These are phyloP conservation scores for Platichthys stellatus DNA, from an alignment of 2,113 vertebrate genomes.

Conservation along the genomic window DNA sequence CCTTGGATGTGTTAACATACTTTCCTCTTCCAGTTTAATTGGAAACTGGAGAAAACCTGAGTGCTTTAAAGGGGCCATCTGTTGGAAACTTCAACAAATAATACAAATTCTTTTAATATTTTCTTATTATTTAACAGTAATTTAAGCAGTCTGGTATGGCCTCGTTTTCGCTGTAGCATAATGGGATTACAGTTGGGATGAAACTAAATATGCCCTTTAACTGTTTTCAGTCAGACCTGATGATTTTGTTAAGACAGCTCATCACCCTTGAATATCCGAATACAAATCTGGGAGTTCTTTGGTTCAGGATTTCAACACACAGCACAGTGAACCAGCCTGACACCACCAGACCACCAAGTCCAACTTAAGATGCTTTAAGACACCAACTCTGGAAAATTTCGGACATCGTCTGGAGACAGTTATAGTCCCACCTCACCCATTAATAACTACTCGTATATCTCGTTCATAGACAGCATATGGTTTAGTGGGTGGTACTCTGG, in stretches of 20 bases:
- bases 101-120: constrained; percentile 44
- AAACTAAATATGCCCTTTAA: constrained; percentile 26
- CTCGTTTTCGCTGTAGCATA: constrained; percentile 49
- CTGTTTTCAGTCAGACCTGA: constrained; percentile 41
- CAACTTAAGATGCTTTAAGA: neutral
- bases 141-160: constrained; percentile 38
- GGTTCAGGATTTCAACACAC: neutral
- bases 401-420: neutral
- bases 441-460: no score
- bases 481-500: no score
- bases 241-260: constrained; percentile 4
- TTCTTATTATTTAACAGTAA: constrained; percentile 45
- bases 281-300: neutral
- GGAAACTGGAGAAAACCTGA: constrained; percentile 81
- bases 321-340: neutral
- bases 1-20: constrained; percentile 71
- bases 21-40: constrained; percentile 73
- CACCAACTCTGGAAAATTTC: neutral
- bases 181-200: constrained; percentile 32
- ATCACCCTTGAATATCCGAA: constrained; percentile 4
- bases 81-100: constrained; percentile 62
- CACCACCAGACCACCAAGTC: neutral
- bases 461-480: no score
- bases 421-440: neutral
- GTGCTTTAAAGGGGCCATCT: constrained; percentile 68